Base-by-base conservation (phyloP, 2,113 vertebrate species). In the Corythaeola cristata region DNA sequence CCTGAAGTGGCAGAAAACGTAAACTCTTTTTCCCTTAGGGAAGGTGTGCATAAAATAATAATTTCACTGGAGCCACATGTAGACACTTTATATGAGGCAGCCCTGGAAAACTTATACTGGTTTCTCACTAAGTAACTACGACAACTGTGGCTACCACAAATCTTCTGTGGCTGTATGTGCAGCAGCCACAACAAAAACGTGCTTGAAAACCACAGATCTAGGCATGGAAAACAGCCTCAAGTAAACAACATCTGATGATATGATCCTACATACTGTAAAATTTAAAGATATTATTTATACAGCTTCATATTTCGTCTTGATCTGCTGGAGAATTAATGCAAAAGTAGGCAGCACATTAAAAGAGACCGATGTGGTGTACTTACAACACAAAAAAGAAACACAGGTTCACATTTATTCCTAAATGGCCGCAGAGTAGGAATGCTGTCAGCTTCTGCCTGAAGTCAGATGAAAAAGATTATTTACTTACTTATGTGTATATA, bases 301-400 rank as follows among this genome's bases (percentile, higher is more conserved):
- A 50, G 26, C 10, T 88, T 77, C 37, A 45, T 1, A 8, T 44
- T 37, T 69, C 14, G 78, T 79, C 59, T 64, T 47, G 60, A 81
- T 62, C 39, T 74, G 15, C 39, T 82, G n/a, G 41, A 89, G 93
- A 90, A 4, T 15, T 33, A 78, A 87, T 35, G 41, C 45, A 79
- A n/a, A 93, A 85, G 53, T 35, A 60, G 50, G 53, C 56, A 87
- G 58, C 6, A 73, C 12, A 37, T 68, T 41, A 45, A 45, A 63
- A 75, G 33, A 73, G 56, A 33, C 2, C 5, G 9, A 15, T 66
- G 69, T 3, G 33, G 21, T 71, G 16, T 94, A 98, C 98, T 98
- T 96, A 98, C 98, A 80, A 98, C 84, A 89, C 97, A 91, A 55
- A 98, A 98, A 72, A 98, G 96, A 93, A 98, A 98, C 67, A 97